Base-by-base conservation (phyloP, 2,888 invertebrate species). In the Hydrotaea cyrtoneurina region DNA sequence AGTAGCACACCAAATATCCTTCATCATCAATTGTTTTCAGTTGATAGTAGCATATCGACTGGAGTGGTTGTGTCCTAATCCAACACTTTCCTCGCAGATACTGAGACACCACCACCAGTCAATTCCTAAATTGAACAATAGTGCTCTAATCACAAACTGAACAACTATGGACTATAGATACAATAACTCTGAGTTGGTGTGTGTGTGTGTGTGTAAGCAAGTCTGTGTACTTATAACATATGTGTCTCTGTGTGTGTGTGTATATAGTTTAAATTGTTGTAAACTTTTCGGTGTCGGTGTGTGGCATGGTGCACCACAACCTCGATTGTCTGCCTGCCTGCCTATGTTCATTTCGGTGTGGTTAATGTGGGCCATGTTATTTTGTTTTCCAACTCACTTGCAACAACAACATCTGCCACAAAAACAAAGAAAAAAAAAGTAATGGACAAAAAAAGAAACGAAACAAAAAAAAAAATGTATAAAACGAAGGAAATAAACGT, bases 41-140 rank as follows among this genome's bases (percentile, higher is more conserved):
- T 87, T 86, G 87, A 84, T 86, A 83, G 77, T 85, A 78, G 86
- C 83, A 84, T 84, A 82, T 86, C 85, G 81, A 83, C 86, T 83
- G 83, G 86, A 87, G 86, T 86, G 86, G 87, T 86, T 86, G 86
- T 83, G 81, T 81, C 55, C 78, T 59, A 72, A 86, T 83, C 75
- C 59, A 11, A 19, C 66, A 64, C 39, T 39, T 36, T 8, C 23
- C 26, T 0, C 31, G 10, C 15, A 26, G 39, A 39, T 1, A n/a
- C 50, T 13, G n/a, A 64, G 17, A 13, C 36, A 64, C 31, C 23
- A 64, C 31, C 23, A n/a, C 64, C 31, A 64, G 17, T 39, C 31
- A 64, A 36, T 64, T 8, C n/a, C 62, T 8, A n/a, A 64, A 36
- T 36, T 31, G 64, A 39, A 36, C 19, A 64, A 64, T 23, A 17